A percentile compares a stretch with the other conserved stretches of the same genome.
Evolutionary conservation across 2,888 invertebrate species (phyloP).

Genomic region (Agonopterix alstromeriana): DNA sequence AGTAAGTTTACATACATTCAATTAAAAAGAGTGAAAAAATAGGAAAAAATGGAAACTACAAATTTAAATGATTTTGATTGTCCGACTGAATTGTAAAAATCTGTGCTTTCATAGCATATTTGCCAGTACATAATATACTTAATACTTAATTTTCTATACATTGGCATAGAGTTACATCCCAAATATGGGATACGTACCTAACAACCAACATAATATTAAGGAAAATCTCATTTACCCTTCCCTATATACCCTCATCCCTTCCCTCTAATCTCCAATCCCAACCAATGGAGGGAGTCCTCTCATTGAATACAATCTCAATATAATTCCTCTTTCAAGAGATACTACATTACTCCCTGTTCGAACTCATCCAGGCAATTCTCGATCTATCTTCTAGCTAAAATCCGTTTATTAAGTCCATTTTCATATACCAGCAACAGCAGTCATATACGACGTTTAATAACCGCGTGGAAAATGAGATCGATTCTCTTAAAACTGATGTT

Average conservation of each 20-base stretch:
- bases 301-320: slow-evolving; percentile 45
- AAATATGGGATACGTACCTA: no score
- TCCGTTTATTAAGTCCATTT: slow-evolving; percentile 18
- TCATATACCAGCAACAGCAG: slow-evolving; percentile 14
- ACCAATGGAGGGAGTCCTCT: slow-evolving; percentile 42
- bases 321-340: slow-evolving; percentile 52
- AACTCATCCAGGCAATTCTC: slow-evolving; percentile 17
- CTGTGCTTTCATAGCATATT: no score
- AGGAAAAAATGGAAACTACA: no score
- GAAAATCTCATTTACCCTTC: no score
- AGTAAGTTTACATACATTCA: no score
- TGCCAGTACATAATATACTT: no score
- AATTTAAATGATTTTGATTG: background rate
- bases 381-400: background rate
- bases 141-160: no score
- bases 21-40: no score
- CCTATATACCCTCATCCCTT: slow-evolving; percentile 14
- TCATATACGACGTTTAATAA: slow-evolving; percentile 30
- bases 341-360: slow-evolving; percentile 47
- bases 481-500: slow-evolving; percentile 54
- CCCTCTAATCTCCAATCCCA: slow-evolving; percentile 23
- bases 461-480: slow-evolving; percentile 51
- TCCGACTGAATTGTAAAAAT: no score
- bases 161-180: no score
- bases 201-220: no score